Conservation (phyloP, 2,888 invertebrate species). For the Heliconius cydno region DNA sequence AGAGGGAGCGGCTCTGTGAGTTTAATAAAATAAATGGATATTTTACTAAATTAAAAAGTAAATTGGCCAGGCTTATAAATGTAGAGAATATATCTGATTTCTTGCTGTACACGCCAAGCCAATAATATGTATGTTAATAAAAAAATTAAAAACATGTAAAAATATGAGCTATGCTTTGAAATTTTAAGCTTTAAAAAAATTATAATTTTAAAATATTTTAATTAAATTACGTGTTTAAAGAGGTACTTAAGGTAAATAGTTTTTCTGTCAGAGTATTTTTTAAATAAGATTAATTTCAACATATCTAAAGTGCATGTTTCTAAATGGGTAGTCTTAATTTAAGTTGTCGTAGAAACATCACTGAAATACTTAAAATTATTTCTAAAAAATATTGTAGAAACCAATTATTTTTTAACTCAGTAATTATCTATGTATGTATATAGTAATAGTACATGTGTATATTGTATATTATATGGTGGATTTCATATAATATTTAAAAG, state of each 20-base stretch:
- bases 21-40: slow-evolving; percentile 37
- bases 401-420: background rate
- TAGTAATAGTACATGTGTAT: no score
- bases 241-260: background rate
- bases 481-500: background rate
- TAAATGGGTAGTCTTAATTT: background rate
- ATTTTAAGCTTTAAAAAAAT: no score
- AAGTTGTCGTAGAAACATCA: slow-evolving; percentile 4
- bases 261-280: background rate
- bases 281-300: background rate
- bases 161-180: no score
- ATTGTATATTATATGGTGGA: no score
- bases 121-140: no score
- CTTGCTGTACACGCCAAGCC: background rate
- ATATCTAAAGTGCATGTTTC: background rate
- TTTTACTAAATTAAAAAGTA: slow-evolving; percentile 32
- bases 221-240: no score
- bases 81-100: slow-evolving; percentile 8
- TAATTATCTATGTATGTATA: background rate
- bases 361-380: background rate
- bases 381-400: background rate
- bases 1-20: slow-evolving; percentile 34
- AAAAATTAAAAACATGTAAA: no score
- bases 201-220: no score
- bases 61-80: slow-evolving; percentile 7